Conservation (phyloP, 2,888 invertebrate genomes). For the Cancer borealis region DNA sequence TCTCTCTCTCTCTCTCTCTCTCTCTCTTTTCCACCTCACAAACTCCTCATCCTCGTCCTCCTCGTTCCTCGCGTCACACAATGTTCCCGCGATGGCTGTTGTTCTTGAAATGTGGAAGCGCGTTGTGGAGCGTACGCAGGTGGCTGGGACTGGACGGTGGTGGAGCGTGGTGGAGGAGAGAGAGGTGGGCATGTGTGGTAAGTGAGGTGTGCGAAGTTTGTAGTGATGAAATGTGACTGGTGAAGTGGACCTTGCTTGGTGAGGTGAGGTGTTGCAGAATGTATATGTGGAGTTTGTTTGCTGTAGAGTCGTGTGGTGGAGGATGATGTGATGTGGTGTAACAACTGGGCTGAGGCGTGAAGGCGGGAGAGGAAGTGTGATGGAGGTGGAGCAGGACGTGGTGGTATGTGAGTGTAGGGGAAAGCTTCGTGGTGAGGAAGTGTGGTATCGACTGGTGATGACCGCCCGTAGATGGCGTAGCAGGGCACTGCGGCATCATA, state of each 20-base stretch:
- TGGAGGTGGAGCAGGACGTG: neutral
- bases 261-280: neutral
- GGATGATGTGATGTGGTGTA: neutral
- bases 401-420: too few relatives aligned
- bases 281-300: too few relatives aligned
- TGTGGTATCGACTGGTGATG: neutral
- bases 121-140: neutral
- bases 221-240: neutral
- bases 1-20: constrained; percentile 47
- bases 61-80: constrained; percentile 3
- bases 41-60: neutral
- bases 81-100: neutral
- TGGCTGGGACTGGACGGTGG: neutral
- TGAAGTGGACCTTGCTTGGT: neutral
- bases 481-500: neutral
- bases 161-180: neutral
- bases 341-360: neutral
- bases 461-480: neutral
- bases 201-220: neutral
- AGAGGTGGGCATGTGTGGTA: neutral
- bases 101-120: constrained; percentile 32
- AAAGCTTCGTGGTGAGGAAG: neutral
- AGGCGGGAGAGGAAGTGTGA: neutral
- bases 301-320: too few relatives aligned
- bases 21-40: constrained; percentile 24